A percentile compares a stretch with the other conserved stretches of the same genome.
These are phyloP conservation scores for Motacilla tschutschensis DNA, from an alignment of 2,113 vertebrate genomes.

Conservation along the genomic window DNA sequence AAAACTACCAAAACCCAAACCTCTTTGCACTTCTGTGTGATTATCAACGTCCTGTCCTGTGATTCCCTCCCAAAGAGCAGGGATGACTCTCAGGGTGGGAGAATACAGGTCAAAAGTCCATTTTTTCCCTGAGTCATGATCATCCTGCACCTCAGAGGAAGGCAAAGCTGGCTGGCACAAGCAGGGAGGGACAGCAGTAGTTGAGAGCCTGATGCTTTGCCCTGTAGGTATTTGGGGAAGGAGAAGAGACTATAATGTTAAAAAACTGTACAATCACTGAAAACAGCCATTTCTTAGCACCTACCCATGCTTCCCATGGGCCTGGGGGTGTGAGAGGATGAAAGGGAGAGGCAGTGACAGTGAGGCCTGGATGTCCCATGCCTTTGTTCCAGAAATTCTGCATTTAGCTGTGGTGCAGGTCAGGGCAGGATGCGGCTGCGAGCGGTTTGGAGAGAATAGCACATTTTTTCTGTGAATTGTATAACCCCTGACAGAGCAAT, in stretches of 20 bases:
- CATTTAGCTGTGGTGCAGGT: neutral
- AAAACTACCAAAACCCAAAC: neutral
- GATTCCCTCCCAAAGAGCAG: neutral
- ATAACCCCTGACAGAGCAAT: neutral
- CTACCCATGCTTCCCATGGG: fast-evolving
- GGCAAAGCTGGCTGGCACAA: neutral
- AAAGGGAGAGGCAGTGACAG: neutral
- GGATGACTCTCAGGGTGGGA: neutral
- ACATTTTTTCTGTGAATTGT: neutral
- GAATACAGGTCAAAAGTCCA: neutral
- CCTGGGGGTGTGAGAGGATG: neutral
- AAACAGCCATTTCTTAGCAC: neutral
- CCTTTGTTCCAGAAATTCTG: neutral
- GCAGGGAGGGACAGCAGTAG: neutral
- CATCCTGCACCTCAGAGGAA: neutral
- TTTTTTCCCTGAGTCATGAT: neutral
- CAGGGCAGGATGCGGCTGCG: neutral
- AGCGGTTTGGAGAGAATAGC: neutral
- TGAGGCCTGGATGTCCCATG: neutral
- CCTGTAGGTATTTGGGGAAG: neutral
- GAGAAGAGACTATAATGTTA: neutral
- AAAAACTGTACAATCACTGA: neutral
- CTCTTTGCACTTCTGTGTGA: neutral
- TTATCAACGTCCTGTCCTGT: neutral
- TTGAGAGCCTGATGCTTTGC: neutral